Percentiles rank a stretch among this genome's conserved stretches.
Conservation (phyloP, 2,888 invertebrate species). For the Amblyteles armatorius region DNA sequence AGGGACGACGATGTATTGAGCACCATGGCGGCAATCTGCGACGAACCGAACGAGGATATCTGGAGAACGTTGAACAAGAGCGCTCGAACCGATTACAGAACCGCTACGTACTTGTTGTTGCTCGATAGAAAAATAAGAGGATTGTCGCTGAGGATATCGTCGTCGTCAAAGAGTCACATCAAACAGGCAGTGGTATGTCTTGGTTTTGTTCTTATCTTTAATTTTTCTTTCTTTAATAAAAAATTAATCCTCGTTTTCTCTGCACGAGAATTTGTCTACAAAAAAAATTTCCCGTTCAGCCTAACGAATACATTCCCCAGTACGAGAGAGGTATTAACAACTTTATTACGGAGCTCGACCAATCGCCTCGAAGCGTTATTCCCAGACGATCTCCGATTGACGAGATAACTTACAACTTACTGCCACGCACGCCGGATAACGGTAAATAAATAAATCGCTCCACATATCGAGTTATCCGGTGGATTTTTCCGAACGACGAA, state of each 20-base stretch:
- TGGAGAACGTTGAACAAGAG: slow-evolving; percentile 84
- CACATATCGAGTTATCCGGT: slow-evolving; percentile 34
- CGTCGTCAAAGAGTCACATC: slow-evolving; percentile 78
- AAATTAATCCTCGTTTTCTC: background rate
- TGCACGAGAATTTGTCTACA: slow-evolving; percentile 15
- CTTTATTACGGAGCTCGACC: slow-evolving; percentile 78
- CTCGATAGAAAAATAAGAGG: slow-evolving; percentile 87
- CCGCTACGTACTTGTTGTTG: slow-evolving; percentile 91
- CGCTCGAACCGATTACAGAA: slow-evolving; percentile 87
- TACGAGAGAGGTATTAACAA: slow-evolving; percentile 70
- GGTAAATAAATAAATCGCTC: slow-evolving; percentile 64
- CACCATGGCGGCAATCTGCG: slow-evolving; percentile 80
- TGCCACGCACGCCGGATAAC: slow-evolving; percentile 72
- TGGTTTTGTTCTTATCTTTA: slow-evolving; percentile 9
- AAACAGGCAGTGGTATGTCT: slow-evolving; percentile 74
- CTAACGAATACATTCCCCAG: slow-evolving; percentile 49
- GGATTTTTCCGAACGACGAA: background rate
- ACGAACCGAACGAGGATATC: slow-evolving; percentile 82
- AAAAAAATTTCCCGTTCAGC: slow-evolving; percentile 16
- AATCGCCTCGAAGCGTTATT: slow-evolving; percentile 77
- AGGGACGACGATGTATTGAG: slow-evolving; percentile 81
- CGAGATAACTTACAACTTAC: slow-evolving; percentile 69
- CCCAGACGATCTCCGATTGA: slow-evolving; percentile 67
- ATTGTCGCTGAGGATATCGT: slow-evolving; percentile 84
- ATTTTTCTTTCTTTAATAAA: background rate